Evolutionary conservation across 2,888 invertebrate species (phyloP), one percentile per base, ranked within the genome.

Genomic region (Furcula furcula): DNA sequence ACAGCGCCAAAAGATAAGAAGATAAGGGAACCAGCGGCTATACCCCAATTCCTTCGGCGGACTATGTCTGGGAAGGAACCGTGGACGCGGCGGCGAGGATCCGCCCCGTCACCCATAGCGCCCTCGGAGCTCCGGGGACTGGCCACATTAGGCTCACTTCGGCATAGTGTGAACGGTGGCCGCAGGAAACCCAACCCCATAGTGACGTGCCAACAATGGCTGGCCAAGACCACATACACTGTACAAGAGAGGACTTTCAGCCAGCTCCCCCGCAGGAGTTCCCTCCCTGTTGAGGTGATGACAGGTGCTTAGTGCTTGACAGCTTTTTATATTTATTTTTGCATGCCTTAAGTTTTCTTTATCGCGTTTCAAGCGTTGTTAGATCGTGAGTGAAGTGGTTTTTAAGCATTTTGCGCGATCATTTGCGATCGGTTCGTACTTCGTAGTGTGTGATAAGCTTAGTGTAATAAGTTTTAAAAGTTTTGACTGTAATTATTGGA

Each of bases 201-300:
- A 0, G 49, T 55, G 9, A 44, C 67, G 3, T 80, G 76, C 60
- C 78, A 76, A 15, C 79, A 77, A 23, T 81, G 77, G 77, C 53
- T 79, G 9, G 63, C 67, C 11, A 75, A 65, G 34, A 42, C 75
- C 9, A 51, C 64, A 0, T 60, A 55, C 50, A 55, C 41, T 16
- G 54, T 58, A 3, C 74, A 71, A 7, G 78, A 73, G 35, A 47
- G 53, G 9, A 35, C 60, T 1, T 31, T 47, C 4, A 43, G 52
- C 16, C 60, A 63, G 2, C 44, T 64, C 14, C 76, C 73, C 0
- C 78, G 85, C 21, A 60, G 85, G 10, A 72, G 81, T 46, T 83
- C 85, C n/a, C 72, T 86, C 33, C 86, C 86, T 43, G 78, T 72
- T 62, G 85, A 87, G 82, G 86, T 85, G 74, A 80, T 82, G 61